Evolutionary conservation across 2,113 vertebrate species (phyloP), one percentile per base, ranked within the genome.

Genomic region (Spea multiplicata): DNA sequence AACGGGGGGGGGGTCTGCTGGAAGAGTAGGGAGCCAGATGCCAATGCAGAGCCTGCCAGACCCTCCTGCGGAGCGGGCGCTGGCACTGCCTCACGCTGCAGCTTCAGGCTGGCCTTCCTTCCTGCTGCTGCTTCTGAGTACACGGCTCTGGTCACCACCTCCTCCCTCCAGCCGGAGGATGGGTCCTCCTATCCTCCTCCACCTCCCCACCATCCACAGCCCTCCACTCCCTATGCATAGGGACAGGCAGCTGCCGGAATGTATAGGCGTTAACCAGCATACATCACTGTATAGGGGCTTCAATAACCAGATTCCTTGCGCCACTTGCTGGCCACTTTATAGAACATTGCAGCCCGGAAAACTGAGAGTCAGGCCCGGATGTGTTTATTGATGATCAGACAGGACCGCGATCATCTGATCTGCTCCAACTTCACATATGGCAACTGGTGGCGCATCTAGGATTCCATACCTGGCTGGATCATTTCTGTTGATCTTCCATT

Each of bases 31-130:
- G 85, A 84, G 86, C 84, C 62, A 89, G 71, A 89, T 91, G 84
- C 82, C 90, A 88, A 89, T 89, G 88, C 89, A 87, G 90, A 85
- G 91, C 90, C 85, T 84, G 90, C 90, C 90, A 89, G 82, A 90
- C 84, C 86, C 86, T 86, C 84, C 90, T 84, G 78, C 64, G 17
- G 46, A 59, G 13, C 78, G 67, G 16, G 50, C 10, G n/a, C 57
- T 75, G 67, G 73, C 73, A 71, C 66, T 75, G 77, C 79, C 80
- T 47, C 50, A 5, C 73, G 55, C 69, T 68, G 53, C 49, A 49
- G 67, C 16, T 52, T 10, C 30, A 8, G 47, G 17, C 17, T 45
- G 6, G 46, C 16, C 53, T 13, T 0, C 45, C 69, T 52, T 71
- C 69, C 80, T 72, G 69, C 69, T 76, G 45, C 80, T 72, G 75